Percentiles rank a stretch among this genome's conserved stretches.
phyloP scores from a whole-genome alignment of 2,888 invertebrate genomes.

The Chirona hameri region DNA sequence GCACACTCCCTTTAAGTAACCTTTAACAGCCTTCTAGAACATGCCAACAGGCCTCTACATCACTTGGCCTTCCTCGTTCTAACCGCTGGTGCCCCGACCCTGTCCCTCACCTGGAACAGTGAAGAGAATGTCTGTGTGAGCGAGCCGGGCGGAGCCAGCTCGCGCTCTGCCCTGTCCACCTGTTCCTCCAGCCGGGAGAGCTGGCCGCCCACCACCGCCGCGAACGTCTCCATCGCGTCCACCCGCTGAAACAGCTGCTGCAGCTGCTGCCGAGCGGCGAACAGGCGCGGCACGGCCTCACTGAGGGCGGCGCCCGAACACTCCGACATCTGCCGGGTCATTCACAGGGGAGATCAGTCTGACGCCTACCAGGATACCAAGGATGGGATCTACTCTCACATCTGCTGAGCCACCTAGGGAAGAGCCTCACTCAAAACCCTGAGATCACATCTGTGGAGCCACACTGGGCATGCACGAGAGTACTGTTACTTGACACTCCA shows the following conservation, averaged over 20 bases:
- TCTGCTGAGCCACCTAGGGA: too few relatives aligned
- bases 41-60: too few relatives aligned
- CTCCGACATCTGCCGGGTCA: not conserved
- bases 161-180: not conserved
- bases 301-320: constrained; percentile 1
- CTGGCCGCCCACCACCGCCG: not conserved
- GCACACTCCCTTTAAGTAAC: too few relatives aligned
- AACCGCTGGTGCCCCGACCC: too few relatives aligned
- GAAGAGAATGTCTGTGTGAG: not conserved
- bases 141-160: not conserved
- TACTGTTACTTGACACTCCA: too few relatives aligned
- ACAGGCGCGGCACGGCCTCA: constrained; percentile 6
- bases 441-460: too few relatives aligned
- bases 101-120: not conserved
- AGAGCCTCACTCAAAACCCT: too few relatives aligned
- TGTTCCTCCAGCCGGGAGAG: not conserved
- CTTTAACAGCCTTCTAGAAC: not conserved
- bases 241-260: constrained; percentile 23
- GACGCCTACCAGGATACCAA: not conserved
- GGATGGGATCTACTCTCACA: too few relatives aligned
- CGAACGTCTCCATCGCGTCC: constrained; percentile 27
- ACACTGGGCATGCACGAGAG: too few relatives aligned
- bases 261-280: constrained; percentile 3
- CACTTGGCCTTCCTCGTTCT: too few relatives aligned
- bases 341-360: not conserved